Conservation (phyloP, 2,888 invertebrate species). For the Pimpla rufipes region DNA sequence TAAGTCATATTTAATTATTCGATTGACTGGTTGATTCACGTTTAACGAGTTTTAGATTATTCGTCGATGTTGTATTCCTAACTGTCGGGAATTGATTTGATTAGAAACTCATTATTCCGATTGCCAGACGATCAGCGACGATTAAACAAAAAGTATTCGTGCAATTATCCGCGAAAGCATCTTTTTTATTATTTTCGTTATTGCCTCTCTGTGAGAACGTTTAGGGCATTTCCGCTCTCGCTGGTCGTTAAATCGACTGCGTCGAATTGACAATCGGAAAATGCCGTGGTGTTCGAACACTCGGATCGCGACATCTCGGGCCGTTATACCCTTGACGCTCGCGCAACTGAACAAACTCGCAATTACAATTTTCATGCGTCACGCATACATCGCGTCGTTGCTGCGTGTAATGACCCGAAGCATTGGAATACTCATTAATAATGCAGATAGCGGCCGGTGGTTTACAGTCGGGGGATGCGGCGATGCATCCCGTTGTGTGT, state of each 20-base stretch:
- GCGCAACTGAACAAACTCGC: conserved; percentile 22
- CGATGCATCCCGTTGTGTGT: background rate
- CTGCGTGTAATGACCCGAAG: conserved; percentile 5
- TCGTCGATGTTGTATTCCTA: background rate
- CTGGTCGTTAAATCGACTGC: background rate
- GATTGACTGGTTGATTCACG: too few species aligned
- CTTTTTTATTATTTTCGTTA: background rate
- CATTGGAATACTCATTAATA: conserved; percentile 44
- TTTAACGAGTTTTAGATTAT: too few species aligned
- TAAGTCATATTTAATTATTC: too few species aligned
- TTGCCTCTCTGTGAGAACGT: background rate
- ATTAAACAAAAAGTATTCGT: background rate
- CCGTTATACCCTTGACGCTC: background rate
- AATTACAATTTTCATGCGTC: conserved; percentile 19
- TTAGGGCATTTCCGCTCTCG: background rate
- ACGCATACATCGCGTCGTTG: background rate
- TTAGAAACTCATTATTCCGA: background rate
- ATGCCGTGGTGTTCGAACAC: background rate
- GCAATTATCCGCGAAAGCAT: background rate
- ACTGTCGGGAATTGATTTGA: background rate
- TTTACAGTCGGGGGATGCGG: background rate
- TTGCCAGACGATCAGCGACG: background rate
- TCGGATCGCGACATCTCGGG: background rate
- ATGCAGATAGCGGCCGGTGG: conserved; percentile 25
- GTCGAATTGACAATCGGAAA: background rate